Base-by-base conservation (phyloP, 2,797 vertebrate genomes). In the Epinephelus malabaricus region DNA sequence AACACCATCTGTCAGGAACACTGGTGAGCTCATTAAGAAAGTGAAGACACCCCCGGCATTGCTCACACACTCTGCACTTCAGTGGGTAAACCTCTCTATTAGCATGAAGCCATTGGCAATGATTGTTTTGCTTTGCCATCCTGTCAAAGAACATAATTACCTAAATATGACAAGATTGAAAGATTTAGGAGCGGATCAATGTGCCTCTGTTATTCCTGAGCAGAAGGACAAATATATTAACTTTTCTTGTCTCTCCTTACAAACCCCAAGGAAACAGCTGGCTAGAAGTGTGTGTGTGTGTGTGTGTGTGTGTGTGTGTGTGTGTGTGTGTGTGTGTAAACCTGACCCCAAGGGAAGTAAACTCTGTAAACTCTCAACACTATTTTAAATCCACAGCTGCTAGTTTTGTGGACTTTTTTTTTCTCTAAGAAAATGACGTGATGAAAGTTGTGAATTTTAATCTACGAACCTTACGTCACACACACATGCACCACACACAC, bases 1-100 rank as follows among this genome's bases (percentile, higher is more conserved):
- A 91, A 87, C 89, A 86, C 83, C 91, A 94, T 94, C 93, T 94
- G 93, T 88, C 82, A 84, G 74, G 75, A 89, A 80, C 65, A 58
- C 73, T 82, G 63, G 78, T 81, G 83, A 87, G 82, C 79, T 89
- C 85, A 88, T 87, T 71, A 82, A 73, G 60, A 85, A 84, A 79
- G 73, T 54, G 70, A 79, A 85, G 72, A 83, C 82, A 79, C 78
- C 75, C 61, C 79, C 56, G 53, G 81, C 79, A 73, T 69, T 69
- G 58, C 69, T 73, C 54, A 73, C 75, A 74, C 66, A 70, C 66
- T 49, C 79, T 79, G 65, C 67, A 83, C 64, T 79, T 83, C 53
- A 74, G 68, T 69, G 53, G 79, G 53, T 81, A 76, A 84, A 90
- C 69, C 63, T 78, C 72, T 78, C 68, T 78, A 55, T 83, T 76